Base-by-base conservation (phyloP, 2,113 vertebrate genomes). In the Anoura caudifer region DNA sequence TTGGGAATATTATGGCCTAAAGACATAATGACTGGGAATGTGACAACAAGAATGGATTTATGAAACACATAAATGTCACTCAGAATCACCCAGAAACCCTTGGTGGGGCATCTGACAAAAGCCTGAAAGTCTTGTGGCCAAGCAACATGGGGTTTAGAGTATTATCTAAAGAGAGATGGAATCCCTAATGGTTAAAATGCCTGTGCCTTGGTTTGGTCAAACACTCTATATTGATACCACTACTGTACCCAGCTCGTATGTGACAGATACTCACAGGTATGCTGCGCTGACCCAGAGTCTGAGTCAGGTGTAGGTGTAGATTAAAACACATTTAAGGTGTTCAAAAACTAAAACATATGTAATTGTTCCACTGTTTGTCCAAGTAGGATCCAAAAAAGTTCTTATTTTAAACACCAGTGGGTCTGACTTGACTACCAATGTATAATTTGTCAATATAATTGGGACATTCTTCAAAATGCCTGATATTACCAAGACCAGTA, bases 221-320 rank as follows among this genome's bases (percentile, higher is more conserved):
- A 65, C 2, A 69, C 0, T 6, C 5, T 6, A 33, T 87, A 70
- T 31, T 36, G 63, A 22, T 41, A 63, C 3, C 2, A 26, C 5
- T 28, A 12, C 0, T 1, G 15, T 1, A 41, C 24, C 2, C 47
- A 45, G 1, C 3, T 45, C 59, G 1, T 43, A 59, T 14, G 24
- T 67, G 6, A 76, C 1, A 88, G 11, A 63, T 38, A 31, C 7
- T 45, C 26, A 38, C 7, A 73, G 38, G 5, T 1, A 3, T 5
- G 36, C 6, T 47, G 2, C 20, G 7, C 28, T 76, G 4, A 10
- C 22, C 11, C 20, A 63, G 10, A 4, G 0, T 38, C 5, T 19
- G 4, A 38, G 4, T 26, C 61, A 43, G 1, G n/a, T 5, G 13
- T 22, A 70, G 33, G 38, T 19, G 3, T 43, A 4, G 5, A 31